Evolutionary conservation across 2,888 invertebrate species (phyloP), one percentile per base, ranked within the genome.

Genomic region (Heliconius sara): DNA sequence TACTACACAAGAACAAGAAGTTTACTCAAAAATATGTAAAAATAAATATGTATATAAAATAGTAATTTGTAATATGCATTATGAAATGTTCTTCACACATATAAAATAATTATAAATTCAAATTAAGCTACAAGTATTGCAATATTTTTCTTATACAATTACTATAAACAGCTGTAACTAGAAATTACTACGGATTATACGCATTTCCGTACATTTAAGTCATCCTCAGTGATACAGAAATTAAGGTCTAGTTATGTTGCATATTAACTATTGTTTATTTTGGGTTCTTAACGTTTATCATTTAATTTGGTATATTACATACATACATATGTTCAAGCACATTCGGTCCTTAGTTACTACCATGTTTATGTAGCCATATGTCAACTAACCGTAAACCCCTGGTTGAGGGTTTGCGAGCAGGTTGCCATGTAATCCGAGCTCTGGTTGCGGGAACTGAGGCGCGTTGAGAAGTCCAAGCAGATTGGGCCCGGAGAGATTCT

Each of bases 381-480:
- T n/a, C 22, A n/a, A 60, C 74, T 63, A 16, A 75, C 74, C 74
- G 43, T 75, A 77, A 57, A 19, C 73, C 70, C 81, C 81, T 5
- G 81, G 79, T 63, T 77, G 79, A 9, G 81, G 19, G 71, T 81
- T 74, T 4, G 91, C 91, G 70, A 93, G 89, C 68, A 93, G 80
- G 19, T 89, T 88, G 87, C 85, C 88, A 86, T 93, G 92, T 19
- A 94, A 85, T 2, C 85, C 84, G 13, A 94, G 90, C n/a, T 95
- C 95, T 0, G 92, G 87, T 83, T 91, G 93, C 3, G 92, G 91
- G 87, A 88, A 94, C 71, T 91, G 84, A 6, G 89, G 92, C 85
- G 91, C 92, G 86, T 94, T 94, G 7, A 95, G 90, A 6, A 95
- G 87, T 0, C 95, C 95, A 43, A 95, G 89, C 3, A 95, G 90